These are phyloP conservation scores for Zosterops lateralis DNA, from an alignment of 2,113 vertebrate species.

Conservation along the genomic window DNA sequence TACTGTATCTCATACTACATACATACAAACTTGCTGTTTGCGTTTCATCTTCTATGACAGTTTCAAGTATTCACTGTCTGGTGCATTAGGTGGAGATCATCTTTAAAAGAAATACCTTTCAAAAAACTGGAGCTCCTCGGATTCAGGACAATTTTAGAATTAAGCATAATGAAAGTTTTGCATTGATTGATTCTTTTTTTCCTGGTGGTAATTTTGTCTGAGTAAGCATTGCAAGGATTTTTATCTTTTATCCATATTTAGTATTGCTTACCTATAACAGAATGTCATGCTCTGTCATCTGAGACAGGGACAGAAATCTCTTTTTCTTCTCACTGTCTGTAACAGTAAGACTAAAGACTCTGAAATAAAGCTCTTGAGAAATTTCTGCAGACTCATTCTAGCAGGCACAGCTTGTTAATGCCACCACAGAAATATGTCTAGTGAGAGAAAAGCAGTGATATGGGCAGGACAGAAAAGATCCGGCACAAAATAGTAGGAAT, in stretches of 20 bases:
- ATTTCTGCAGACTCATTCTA: constrained; percentile 43
- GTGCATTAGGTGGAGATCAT: neutral
- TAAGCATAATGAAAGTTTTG: neutral
- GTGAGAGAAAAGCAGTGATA: neutral
- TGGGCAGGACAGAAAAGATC: neutral
- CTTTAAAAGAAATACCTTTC: neutral
- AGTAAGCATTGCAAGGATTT: neutral
- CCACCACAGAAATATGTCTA: neutral
- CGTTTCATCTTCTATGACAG: neutral
- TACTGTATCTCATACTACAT: no score
- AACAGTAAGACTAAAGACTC: neutral
- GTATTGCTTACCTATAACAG: neutral
- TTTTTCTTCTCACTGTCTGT: neutral
- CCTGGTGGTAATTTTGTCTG: neutral
- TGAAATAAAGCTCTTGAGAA: constrained; percentile 1
- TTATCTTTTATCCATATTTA: neutral
- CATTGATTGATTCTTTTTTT: neutral
- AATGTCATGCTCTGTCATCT: neutral
- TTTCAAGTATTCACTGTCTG: neutral
- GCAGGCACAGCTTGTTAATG: constrained; percentile 3
- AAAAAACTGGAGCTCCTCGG: neutral
- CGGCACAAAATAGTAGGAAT: neutral
- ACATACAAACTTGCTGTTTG: neutral
- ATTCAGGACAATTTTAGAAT: neutral
- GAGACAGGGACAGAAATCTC: neutral